Conservation (phyloP, 2,113 vertebrate species). For the Callorhinus ursinus region DNA sequence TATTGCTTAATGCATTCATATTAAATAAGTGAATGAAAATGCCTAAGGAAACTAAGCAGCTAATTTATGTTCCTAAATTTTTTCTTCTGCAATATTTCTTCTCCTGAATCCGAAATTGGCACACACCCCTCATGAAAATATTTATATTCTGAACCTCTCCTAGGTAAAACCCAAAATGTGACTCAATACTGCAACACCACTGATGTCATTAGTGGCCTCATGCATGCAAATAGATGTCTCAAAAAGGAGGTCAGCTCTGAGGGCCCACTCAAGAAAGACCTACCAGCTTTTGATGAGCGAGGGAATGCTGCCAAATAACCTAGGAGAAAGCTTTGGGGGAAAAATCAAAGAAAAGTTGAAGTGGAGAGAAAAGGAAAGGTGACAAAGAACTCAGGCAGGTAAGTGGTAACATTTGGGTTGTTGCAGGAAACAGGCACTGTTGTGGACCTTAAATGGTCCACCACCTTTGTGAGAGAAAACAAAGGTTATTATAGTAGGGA, state of each 20-base stretch:
- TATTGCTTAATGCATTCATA: slow-evolving; percentile 31
- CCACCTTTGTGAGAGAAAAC: background rate
- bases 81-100: slow-evolving; percentile 1
- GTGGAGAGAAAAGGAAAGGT: background rate
- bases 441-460: background rate
- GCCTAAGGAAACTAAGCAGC: background rate
- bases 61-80: slow-evolving; percentile 36
- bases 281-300: background rate
- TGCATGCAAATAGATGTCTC: slow-evolving; percentile 60
- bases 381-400: background rate
- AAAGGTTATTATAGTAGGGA: background rate
- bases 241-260: slow-evolving; percentile 56
- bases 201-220: background rate
- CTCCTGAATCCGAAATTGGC: slow-evolving; percentile 50
- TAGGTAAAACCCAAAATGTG: slow-evolving; percentile 50
- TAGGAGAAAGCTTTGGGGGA: background rate
- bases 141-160: slow-evolving; percentile 64
- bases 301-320: slow-evolving; percentile 10
- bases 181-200: background rate
- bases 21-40: slow-evolving; percentile 59
- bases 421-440: background rate
- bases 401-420: background rate
- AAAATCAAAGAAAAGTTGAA: background rate
- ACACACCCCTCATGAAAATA: slow-evolving; percentile 30
- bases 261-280: background rate